Evolutionary conservation across 1,140 invertebrate genomes (phyloP), one percentile per base, ranked within the genome.

Genomic region (Pseudomyrmex pallidus): DNA sequence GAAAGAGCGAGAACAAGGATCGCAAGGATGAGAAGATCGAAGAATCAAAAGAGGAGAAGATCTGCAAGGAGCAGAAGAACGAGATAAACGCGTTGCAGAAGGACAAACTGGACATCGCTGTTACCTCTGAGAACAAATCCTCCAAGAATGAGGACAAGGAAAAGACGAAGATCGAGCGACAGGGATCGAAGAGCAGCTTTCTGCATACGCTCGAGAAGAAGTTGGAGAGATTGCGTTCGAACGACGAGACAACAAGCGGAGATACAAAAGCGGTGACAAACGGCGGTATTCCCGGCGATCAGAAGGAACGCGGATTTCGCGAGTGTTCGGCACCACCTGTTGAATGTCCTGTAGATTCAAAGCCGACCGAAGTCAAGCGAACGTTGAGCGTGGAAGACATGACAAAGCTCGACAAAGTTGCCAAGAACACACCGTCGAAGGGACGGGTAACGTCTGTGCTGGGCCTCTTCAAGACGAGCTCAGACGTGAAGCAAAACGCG

Each of bases 381-480:
- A 96, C 96, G 2, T 95, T 96, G 1, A 97, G 96, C 20, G 95
- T 96, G 3, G 96, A 96, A 77, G 95, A 97, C 88, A 20, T 94
- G 95, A 12, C 93, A 59, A 94, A 85, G 64, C 93, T 91, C 85
- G 90, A 8, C 8, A 63, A n/a, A 10, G 9, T 12, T 1, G 50
- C 88, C 66, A 73, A 92, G 89, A 90, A 63, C 90, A 50, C 89
- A 25, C 2, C 62, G 82, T 93, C 91, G 87, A 95, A 94, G 94
- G 95, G 95, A 95, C 95, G 87, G 93, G 96, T 92, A 90, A 97
- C 90, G 92, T 96, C 96, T 85, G 96, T 97, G 73, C 92, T 97
- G 20, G 96, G 96, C 2, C 91, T 97, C 0, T 96, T 97, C 85
- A 96, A 96, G 10, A 77, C 74, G 78, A 97, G 96, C 89, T 95